Evolutionary conservation across 1,140 invertebrate genomes (phyloP).

Genomic region (Delia radicum): DNA sequence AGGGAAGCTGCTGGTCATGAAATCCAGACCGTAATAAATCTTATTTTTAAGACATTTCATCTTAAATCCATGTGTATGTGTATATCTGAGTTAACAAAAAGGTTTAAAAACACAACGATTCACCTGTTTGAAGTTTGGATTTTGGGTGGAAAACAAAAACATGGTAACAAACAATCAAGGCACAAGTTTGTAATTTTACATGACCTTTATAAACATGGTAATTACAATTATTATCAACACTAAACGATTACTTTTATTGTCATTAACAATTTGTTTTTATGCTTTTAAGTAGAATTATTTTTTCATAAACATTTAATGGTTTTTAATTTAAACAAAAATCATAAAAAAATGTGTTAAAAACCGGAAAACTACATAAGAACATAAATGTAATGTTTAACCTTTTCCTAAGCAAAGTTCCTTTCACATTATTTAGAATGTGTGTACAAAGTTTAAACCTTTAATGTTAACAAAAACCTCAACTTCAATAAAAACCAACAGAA

Average conservation of each 20-base stretch:
- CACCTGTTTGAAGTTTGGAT: background rate
- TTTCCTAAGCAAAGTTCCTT: too few species aligned
- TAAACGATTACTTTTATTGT: background rate
- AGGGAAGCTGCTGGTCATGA: constrained; percentile 10
- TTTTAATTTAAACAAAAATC: too few species aligned
- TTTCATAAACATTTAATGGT: too few species aligned
- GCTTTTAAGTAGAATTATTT: too few species aligned
- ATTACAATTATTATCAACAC: background rate
- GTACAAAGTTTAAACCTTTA: too few species aligned
- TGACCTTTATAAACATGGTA: background rate
- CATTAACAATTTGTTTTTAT: background rate
- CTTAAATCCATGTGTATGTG: background rate
- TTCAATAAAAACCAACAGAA: too few species aligned
- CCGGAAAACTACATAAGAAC: too few species aligned
- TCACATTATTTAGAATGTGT: too few species aligned
- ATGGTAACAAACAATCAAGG: background rate
- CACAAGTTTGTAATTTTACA: constrained; percentile 23
- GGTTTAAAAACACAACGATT: background rate
- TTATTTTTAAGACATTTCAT: constrained; percentile 8
- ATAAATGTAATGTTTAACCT: too few species aligned
- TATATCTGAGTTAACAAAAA: background rate
- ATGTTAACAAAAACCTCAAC: too few species aligned
- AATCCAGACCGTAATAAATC: constrained; percentile 13
- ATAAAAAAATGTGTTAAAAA: too few species aligned
- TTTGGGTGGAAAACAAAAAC: background rate